Percentiles rank a stretch among this genome's conserved stretches.
These are phyloP conservation scores for Halcyon leucocephala DNA, from an alignment of 2,797 vertebrate species.

Conservation along the genomic window DNA sequence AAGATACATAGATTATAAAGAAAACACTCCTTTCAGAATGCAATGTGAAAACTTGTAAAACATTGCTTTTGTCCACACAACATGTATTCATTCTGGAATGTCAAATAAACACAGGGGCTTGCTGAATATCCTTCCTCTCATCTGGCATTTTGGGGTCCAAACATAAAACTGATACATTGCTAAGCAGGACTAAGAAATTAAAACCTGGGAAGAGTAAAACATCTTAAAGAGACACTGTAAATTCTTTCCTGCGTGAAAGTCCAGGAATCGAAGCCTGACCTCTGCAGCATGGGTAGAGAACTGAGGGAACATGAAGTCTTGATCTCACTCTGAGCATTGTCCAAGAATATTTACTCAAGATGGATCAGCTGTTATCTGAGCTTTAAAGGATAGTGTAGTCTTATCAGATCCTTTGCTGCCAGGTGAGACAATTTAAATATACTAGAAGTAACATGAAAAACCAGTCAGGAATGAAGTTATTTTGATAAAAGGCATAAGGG, in stretches of 20 bases:
- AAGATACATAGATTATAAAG: slow-evolving; percentile 73
- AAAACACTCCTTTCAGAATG: slow-evolving; percentile 70
- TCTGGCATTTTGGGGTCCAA: slow-evolving; percentile 25
- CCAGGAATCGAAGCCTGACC: not conserved
- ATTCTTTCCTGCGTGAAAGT: not conserved
- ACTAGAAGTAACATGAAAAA: not conserved
- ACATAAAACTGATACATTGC: slow-evolving; percentile 30
- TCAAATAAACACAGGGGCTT: slow-evolving; percentile 61
- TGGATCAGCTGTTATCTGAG: not conserved
- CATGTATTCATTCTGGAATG: slow-evolving; percentile 57
- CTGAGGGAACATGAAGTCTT: not conserved
- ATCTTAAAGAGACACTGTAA: not conserved
- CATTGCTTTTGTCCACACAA: slow-evolving; percentile 61
- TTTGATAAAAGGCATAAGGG: not conserved
- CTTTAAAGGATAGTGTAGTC: not conserved
- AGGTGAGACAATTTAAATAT: not conserved
- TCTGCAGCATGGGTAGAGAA: not conserved
- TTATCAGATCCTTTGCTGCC: not conserved
- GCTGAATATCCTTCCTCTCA: slow-evolving; percentile 23
- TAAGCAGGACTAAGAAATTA: not conserved
- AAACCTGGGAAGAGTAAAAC: not conserved
- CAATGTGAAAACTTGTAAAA: slow-evolving; percentile 60
- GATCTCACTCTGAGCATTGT: not conserved
- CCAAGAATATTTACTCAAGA: slow-evolving; percentile 28
- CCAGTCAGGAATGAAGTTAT: not conserved